Evolutionary conservation across 2,797 vertebrate genomes (phyloP), one percentile per base, ranked within the genome.

Genomic region (Holocentrus rufus): DNA sequence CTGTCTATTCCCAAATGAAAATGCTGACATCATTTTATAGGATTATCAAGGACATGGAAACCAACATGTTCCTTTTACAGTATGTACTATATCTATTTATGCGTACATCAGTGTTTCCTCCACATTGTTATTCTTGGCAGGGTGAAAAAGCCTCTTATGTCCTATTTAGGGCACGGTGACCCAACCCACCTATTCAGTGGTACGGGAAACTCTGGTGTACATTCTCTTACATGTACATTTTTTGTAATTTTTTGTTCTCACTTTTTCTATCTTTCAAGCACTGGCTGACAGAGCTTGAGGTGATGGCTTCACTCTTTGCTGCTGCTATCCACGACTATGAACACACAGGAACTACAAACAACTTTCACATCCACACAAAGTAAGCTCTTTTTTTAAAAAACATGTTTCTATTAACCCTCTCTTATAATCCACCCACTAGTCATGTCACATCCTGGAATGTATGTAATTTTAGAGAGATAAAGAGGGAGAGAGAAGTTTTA

Each of bases 271-370:
- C 55, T 55, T 27, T 69, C 1, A n/a, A 98, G 97, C 95, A 98
- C 85, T 98, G 97, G 97, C 87, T 99, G 76, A 97, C 95, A 7
- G 97, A 98, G 88, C 97, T 99, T 23, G 96, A 97, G 54, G 95
- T 97, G 67, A 95, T 98, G n/a, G n/a, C n/a, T n/a, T n/a, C n/a
- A n/a, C n/a, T n/a, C 77, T 98, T 99, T 39, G 97, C 97, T 55
- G 97, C 97, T 60, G 95, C 95, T 34, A 95, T 99, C 89, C 97
- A 99, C 22, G 97, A 99, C 89, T 98, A 93, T 34, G 97, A 99
- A 76, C 97, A 99, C 65, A 98, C 97, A 0, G 97, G 97, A 67
- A 99, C 96, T 62, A 99, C 97, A 65, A 99, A 98, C 91, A 99
- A 97, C 91, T 99, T 98, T 88, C 97, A 99, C 85, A 96, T 98